Conservation (phyloP, 2,113 vertebrate genomes). For the Caranx ignobilis region DNA sequence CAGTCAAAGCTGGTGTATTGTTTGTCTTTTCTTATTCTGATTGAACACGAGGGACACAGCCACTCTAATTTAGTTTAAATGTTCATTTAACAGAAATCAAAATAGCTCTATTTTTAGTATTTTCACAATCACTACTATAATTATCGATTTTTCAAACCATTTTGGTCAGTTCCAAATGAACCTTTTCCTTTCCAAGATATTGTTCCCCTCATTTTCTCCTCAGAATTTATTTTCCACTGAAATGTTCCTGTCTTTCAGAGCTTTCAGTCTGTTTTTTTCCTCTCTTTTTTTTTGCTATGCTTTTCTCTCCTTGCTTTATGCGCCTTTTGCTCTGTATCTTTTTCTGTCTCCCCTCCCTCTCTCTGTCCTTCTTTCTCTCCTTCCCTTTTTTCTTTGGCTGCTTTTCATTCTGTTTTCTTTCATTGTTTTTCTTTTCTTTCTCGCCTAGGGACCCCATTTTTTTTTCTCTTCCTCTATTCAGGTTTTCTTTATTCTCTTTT, state of each 20-base stretch:
- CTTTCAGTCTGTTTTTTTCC: slow-evolving; percentile 50
- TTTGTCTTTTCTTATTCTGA: slow-evolving; percentile 25
- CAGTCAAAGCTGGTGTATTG: slow-evolving; percentile 3
- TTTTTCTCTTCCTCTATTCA: slow-evolving; percentile 84
- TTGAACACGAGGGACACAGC: slow-evolving; percentile 16
- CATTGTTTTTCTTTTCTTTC: slow-evolving; percentile 85
- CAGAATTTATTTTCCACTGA: slow-evolving; percentile 75
- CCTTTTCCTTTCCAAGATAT: slow-evolving; percentile 46
- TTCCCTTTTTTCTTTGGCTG: slow-evolving; percentile 75
- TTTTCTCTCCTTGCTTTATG: slow-evolving; percentile 72
- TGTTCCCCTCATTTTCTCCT: slow-evolving; percentile 56
- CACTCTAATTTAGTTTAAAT: slow-evolving; percentile 32
- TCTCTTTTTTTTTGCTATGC: slow-evolving; percentile 37
- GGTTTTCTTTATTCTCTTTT: slow-evolving; percentile 86
- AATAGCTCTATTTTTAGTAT: slow-evolving; percentile 30
- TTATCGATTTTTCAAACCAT: slow-evolving; percentile 52
- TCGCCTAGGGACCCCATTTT: slow-evolving; percentile 81
- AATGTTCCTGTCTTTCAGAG: slow-evolving; percentile 75
- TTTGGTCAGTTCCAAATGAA: slow-evolving; percentile 43
- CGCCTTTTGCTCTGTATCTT: slow-evolving; percentile 75
- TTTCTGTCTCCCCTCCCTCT: slow-evolving; percentile 76
- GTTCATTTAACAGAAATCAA: slow-evolving; percentile 37
- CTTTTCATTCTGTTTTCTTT: slow-evolving; percentile 86
- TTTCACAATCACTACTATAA: slow-evolving; percentile 37
- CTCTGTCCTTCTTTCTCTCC: slow-evolving; percentile 70